These are phyloP conservation scores for Centropristis striata DNA, from an alignment of 2,113 vertebrate genomes.

Conservation along the genomic window DNA sequence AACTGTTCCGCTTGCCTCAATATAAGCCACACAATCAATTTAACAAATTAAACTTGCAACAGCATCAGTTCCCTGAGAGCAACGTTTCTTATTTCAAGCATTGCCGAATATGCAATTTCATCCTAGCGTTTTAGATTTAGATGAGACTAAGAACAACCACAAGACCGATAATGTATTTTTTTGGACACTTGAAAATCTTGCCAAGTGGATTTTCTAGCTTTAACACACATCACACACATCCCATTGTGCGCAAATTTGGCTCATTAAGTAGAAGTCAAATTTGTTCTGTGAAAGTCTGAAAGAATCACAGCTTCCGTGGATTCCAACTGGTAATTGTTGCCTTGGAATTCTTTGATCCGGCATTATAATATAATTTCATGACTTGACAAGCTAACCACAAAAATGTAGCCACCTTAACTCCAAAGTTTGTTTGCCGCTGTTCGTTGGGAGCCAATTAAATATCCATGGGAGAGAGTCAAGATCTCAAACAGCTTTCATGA, in stretches of 20 bases:
- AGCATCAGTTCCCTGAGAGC: background rate
- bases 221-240: background rate
- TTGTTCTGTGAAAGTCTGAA: background rate
- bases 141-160: background rate
- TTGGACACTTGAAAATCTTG: background rate
- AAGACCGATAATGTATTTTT: no score
- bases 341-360: background rate
- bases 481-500: conserved; percentile 19
- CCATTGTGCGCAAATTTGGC: background rate
- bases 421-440: conserved; percentile 21
- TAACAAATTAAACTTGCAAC: background rate
- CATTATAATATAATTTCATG: conserved; percentile 5
- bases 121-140: background rate
- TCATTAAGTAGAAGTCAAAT: background rate
- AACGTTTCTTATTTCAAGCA: background rate
- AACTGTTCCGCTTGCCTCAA: background rate
- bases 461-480: conserved; percentile 8
- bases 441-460: conserved; percentile 18
- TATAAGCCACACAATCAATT: background rate
- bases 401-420: background rate
- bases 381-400: conserved; percentile 19
- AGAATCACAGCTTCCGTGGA: background rate
- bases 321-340: background rate
- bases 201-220: background rate
- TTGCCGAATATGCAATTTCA: background rate